Evolutionary conservation across 2,888 invertebrate genomes (phyloP).

Genomic region (Hyposoter dolosus): DNA sequence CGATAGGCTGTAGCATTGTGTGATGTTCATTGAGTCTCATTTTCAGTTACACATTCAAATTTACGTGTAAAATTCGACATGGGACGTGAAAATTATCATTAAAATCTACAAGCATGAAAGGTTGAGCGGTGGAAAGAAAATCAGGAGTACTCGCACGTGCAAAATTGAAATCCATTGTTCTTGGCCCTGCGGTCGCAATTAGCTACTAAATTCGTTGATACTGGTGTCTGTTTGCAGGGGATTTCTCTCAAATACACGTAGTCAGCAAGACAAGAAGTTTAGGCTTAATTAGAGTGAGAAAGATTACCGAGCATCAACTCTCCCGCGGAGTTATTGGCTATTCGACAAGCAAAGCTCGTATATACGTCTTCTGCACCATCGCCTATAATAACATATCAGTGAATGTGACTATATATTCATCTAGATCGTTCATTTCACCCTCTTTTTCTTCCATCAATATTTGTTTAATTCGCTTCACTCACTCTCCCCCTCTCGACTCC

Average conservation of each 20-base stretch:
- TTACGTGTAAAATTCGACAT: neutral
- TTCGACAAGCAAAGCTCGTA: neutral
- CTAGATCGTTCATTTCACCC: slow-evolving; percentile 33
- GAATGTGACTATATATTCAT: slow-evolving; percentile 22
- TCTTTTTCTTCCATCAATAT: slow-evolving; percentile 68
- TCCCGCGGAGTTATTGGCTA: neutral
- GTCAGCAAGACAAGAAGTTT: slow-evolving; percentile 42
- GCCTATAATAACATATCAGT: slow-evolving; percentile 73
- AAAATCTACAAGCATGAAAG: slow-evolving; percentile 32
- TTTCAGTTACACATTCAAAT: neutral
- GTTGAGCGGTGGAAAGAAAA: slow-evolving; percentile 25
- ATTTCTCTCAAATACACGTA: slow-evolving; percentile 72
- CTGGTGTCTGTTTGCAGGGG: slow-evolving; percentile 66
- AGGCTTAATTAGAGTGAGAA: slow-evolving; percentile 21
- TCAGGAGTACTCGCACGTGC: slow-evolving; percentile 11
- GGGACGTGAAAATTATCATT: neutral
- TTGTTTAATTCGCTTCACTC: slow-evolving; percentile 76
- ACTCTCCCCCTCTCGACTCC: slow-evolving; percentile 36
- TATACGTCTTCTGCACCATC: slow-evolving; percentile 74
- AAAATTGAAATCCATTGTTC: slow-evolving; percentile 72
- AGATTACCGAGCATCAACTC: neutral
- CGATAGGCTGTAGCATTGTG: neutral
- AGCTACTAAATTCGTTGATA: slow-evolving; percentile 72
- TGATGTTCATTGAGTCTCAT: neutral
- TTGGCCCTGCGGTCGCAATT: slow-evolving; percentile 78